A percentile compares a stretch with the other conserved stretches of the same genome.
phyloP scores from a whole-genome alignment of 2,888 invertebrate species.

The Parnassius apollo region DNA sequence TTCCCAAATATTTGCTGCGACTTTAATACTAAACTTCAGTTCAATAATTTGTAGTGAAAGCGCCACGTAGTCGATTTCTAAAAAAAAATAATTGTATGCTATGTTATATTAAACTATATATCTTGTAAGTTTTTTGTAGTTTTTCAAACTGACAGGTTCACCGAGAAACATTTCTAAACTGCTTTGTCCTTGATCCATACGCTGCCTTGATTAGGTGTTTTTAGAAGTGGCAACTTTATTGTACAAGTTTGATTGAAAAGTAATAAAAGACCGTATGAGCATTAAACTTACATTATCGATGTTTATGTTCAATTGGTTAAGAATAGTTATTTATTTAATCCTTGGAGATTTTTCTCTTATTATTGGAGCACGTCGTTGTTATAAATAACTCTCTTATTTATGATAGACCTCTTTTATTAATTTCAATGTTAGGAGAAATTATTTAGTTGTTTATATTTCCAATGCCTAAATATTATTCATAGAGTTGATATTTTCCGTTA shows the following conservation, averaged over 20 bases:
- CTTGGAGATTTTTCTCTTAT: constrained; percentile 4
- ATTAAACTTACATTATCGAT: constrained; percentile 49
- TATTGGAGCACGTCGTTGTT: constrained; percentile 3
- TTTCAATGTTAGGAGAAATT: constrained; percentile 10
- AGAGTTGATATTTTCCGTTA: too few species aligned
- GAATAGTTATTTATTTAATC: constrained; percentile 9
- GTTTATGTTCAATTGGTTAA: constrained; percentile 29
- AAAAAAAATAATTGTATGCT: too few species aligned
- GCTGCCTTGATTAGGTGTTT: constrained; percentile 55
- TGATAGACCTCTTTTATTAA: constrained; percentile 9
- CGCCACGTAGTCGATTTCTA: too few species aligned
- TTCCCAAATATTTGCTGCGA: too few species aligned
- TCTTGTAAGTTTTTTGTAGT: too few species aligned
- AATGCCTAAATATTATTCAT: background rate
- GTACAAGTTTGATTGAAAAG: constrained; percentile 66
- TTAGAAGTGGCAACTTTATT: constrained; percentile 54
- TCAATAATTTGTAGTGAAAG: too few species aligned
- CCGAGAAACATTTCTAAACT: background rate
- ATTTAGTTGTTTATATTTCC: background rate
- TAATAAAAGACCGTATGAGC: constrained; percentile 48
- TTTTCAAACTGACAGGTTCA: too few species aligned
- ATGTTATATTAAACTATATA: too few species aligned
- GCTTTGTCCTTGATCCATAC: background rate
- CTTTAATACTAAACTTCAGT: too few species aligned
- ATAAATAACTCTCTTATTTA: constrained; percentile 14